Base-by-base conservation (phyloP, 2,113 vertebrate genomes). In the Microtus ochrogaster region DNA sequence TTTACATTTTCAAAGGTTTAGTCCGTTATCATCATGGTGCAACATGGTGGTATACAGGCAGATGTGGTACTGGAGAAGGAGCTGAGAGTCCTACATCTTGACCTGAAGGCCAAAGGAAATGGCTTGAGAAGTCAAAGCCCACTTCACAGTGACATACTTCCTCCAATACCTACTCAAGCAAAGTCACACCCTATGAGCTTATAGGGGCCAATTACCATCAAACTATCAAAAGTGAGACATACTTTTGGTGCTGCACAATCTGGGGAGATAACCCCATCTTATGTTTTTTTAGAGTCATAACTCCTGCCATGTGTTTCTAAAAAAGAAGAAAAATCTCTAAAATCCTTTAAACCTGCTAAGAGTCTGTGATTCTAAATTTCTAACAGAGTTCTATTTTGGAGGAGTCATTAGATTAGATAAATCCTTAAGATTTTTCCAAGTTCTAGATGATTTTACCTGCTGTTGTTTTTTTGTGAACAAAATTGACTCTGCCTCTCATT, bases 321-420 rank as follows among this genome's bases (percentile, higher is more conserved):
- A 73, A 33, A 70, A 88, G 6, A 94, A 94, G 61, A 91, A 96
- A 96, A 91, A 36, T 91, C 39, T 89, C 17, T 19, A 89, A 95
- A 28, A 36, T 84, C 70, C 72, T 96, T 79, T 52, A 19, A 94
- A 49, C 1, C 72, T 49, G 11, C 58, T 86, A 77, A 92, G 30
- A 95, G 58, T 36, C 9, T 92, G 0, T 92, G 70, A 92, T 92
- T 95, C 22, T 76, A 66, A 65, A n/a, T 65, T 44, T 81, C 7
- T 79, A 90, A 28, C 26, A 7, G 58, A 88, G 36, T 95, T 19
- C 22, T 49, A 85, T 78, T 14, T 94, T 49, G 63, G 41, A 89
- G 26, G 4, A 86, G 5, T 3, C 28, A 83, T 66, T 89, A 83
- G 26, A 88, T 63, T 81, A 85, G 44, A 77, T 82, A 86, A 89